Evolutionary conservation across 2,113 vertebrate genomes (phyloP).

Genomic region (Sula dactylatra): DNA sequence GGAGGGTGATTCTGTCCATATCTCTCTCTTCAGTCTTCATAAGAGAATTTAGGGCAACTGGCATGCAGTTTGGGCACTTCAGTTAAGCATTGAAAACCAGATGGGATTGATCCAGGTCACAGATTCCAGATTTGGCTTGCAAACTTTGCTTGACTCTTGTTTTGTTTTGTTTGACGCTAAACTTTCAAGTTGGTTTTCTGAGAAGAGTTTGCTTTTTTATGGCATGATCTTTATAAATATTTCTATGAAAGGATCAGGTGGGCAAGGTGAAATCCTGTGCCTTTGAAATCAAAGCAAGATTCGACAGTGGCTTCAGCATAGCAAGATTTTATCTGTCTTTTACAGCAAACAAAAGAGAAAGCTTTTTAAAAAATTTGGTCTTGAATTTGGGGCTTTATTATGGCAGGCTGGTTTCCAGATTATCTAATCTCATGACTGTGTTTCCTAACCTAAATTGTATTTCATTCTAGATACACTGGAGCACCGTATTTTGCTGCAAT

Average conservation of each 20-base stretch:
- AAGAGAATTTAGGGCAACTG: background rate
- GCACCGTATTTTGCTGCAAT: constrained; percentile 97
- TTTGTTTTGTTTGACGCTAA: background rate
- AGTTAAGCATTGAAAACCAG: background rate
- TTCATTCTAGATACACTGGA: constrained; percentile 87
- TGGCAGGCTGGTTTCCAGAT: background rate
- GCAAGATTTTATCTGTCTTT: background rate
- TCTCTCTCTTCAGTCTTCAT: background rate
- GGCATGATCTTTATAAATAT: background rate
- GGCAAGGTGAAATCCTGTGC: background rate
- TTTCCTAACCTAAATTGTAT: background rate
- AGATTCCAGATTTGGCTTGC: background rate
- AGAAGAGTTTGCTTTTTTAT: background rate
- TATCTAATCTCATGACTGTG: background rate
- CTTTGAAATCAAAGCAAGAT: background rate
- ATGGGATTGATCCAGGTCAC: background rate
- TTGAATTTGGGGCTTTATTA: background rate
- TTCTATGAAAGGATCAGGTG: background rate
- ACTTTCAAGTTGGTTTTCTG: background rate
- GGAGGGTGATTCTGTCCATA: background rate
- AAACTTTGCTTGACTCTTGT: background rate
- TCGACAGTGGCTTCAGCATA: background rate
- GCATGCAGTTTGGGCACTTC: background rate
- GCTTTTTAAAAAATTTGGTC: background rate
- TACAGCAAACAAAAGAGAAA: background rate